A percentile compares a stretch with the other conserved stretches of the same genome.
phyloP scores from a whole-genome alignment of 92 coral and sea anemone species.

The Epizoanthus rinbou region DNA sequence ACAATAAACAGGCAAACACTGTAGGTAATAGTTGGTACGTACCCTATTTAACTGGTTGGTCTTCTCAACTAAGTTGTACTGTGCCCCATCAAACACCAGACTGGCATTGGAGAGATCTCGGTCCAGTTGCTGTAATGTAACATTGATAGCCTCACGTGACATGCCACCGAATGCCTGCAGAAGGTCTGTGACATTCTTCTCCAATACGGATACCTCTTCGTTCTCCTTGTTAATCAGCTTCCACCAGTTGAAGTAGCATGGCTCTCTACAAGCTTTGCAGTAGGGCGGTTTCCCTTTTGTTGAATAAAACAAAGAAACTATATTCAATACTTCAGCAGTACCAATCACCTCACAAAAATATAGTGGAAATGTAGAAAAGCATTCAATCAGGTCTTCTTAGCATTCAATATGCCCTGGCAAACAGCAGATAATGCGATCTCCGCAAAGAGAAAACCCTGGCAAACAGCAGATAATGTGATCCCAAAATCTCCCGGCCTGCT shows the following conservation, averaged over 20 bases:
- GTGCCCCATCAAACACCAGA: conserved; percentile 75
- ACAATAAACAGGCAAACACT: neutral
- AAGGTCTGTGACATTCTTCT: conserved; percentile 70
- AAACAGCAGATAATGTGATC: too few species aligned
- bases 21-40: neutral
- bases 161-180: conserved; percentile 78
- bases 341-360: too few species aligned
- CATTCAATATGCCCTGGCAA: too few species aligned
- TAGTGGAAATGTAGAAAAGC: too few species aligned
- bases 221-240: conserved; percentile 66
- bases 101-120: conserved; percentile 68
- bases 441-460: too few species aligned
- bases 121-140: conserved; percentile 70
- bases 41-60: conserved; percentile 74
- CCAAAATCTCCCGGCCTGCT: too few species aligned
- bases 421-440: too few species aligned
- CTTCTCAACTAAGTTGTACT: conserved; percentile 64
- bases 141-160: conserved; percentile 81
- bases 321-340: neutral
- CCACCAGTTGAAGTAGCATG: conserved; percentile 90
- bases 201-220: conserved; percentile 56
- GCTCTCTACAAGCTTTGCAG: conserved; percentile 82
- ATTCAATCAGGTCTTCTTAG: too few species aligned
- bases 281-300: conserved; percentile 66
- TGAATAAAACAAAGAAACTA: neutral